Evolutionary conservation across 2,113 vertebrate species (phyloP), one percentile per base, ranked within the genome.

Genomic region (Fulica atra): DNA sequence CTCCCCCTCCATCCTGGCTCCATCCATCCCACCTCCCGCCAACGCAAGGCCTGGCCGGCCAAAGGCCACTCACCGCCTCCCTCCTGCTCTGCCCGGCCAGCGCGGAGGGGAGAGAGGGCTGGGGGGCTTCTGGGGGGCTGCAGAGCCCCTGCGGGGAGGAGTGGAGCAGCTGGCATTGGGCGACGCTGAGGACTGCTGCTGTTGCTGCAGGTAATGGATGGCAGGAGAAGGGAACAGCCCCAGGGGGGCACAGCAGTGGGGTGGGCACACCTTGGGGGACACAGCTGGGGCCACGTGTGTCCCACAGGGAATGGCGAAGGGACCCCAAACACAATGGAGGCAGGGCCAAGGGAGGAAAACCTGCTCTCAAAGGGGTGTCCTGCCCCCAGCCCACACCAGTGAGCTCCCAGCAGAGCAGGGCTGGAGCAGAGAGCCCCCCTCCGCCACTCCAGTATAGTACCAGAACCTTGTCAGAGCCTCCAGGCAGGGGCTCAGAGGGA

Each of bases 101-200:
- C 31, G 63, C 63, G 23, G 36, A 44, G 33, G 29, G n/a, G 14
- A 25, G 14, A 25, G 46, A 29, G 17, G 33, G 33, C 42, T 38
- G 3, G 3, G 11, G 25, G 33, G 4, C 6, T 19, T 25, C 5
- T 13, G 1, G 13, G 26, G 38, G 54, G 31, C 44, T 93, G 84
- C 66, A 54, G 66, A 54, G 33, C 6, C 3, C 15, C 25, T 20
- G 44, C 3, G 2, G 46, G 44, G 5, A 14, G 3, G 35, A 20
- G 46, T 19, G 9, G 5, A 19, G 33, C 36, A 42, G 1, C 13
- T 3, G 2, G 56, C n/a, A n/a, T 7, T 0, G 0, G 0, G 0
- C 28, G 29, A 23, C 0, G 2, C 88, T 51, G 79, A 64, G 59
- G 26, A 42, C 46, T 8, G 26, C 19, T 38, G 64, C 54, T 69